These are phyloP conservation scores for Lasioglossum calceatum DNA, from an alignment of 2,888 invertebrate species.

Conservation along the genomic window DNA sequence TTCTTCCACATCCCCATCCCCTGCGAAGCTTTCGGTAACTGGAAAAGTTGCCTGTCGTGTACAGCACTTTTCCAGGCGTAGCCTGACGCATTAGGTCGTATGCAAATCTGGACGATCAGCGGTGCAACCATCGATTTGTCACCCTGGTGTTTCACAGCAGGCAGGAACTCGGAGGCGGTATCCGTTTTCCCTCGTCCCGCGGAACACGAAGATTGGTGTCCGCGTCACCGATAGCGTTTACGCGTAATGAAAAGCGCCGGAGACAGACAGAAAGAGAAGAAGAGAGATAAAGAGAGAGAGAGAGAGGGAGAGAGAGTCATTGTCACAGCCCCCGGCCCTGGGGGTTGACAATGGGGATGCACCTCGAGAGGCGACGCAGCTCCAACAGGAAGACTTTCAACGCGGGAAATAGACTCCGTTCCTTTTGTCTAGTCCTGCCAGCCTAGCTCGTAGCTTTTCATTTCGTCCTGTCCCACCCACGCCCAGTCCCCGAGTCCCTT, in stretches of 20 bases:
- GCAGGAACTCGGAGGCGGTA: conserved; percentile 32
- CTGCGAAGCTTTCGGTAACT: not conserved
- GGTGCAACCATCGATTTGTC: conserved; percentile 50
- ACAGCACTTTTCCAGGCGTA: conserved; percentile 13
- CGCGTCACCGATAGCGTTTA: conserved; percentile 66
- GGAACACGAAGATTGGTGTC: conserved; percentile 64
- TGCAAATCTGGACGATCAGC: conserved; percentile 38
- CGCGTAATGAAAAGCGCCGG: conserved; percentile 64
- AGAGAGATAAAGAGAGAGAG: not conserved
- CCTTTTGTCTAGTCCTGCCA: conserved; percentile 63
- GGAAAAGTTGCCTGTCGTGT: not conserved
- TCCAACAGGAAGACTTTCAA: conserved; percentile 41
- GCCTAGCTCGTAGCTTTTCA: conserved; percentile 31
- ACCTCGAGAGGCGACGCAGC: conserved; percentile 33
- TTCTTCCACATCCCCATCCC: not conserved
- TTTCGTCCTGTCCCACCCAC: conserved; percentile 19
- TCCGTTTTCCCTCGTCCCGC: conserved; percentile 48
- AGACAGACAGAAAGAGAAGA: conserved; percentile 19
- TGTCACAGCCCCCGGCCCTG: conserved; percentile 41
- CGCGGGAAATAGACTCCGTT: conserved; percentile 66
- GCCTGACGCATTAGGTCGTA: not conserved
- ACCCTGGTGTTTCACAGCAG: not conserved
- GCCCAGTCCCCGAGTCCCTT: not conserved
- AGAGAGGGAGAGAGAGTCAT: conserved; percentile 32
- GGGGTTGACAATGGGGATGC: conserved; percentile 45